Base-by-base conservation (phyloP, 2,113 vertebrate genomes). In the Trogon surrucura region DNA sequence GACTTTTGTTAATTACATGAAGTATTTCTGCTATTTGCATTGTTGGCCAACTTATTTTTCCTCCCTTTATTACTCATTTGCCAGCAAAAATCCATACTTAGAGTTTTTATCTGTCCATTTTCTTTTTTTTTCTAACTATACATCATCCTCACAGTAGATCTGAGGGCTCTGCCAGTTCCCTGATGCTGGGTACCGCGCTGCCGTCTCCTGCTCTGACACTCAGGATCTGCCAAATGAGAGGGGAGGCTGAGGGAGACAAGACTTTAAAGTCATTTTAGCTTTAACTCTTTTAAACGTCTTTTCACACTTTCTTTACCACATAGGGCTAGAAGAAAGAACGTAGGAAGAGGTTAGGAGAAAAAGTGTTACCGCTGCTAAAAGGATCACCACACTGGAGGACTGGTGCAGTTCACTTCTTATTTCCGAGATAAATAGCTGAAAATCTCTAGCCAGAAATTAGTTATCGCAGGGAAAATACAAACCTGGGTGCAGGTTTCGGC, bases 361-460 rank as follows among this genome's bases (percentile, higher is more conserved):
- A 88, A 61, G 5, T 27, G 10, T 51, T 77, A 67, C 23, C 29
- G 4, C 57, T 48, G 22, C 61, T 77, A 32, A 92, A 66, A 94
- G 89, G 94, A 66, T 65, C 44, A 47, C 38, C 3, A 7, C 2
- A 4, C 66, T 75, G 80, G 75, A 75, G 22, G 36, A 56, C 61
- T n/a, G 29, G 44, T 44, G 64, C 64, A 84, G 79, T 21, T 93
- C 58, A 21, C 14, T 53, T 54, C 74, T 91, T 91, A 51, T 96
- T 95, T 66, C 61, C 83, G 92, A 88, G 92, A 92, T 91, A 95
- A 96, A 91, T 7, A 92, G 93, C 57, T 87, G 85, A 91, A 96
- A 91, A 83, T 26, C 66, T 80, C 54, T 51, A 47, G 65, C 62
- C 80, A 95, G 94, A 95, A 97, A 95, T 94, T 36, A 83, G 73